Percentiles rank a stretch among this genome's conserved stretches.
These are phyloP conservation scores for Graphium colonna DNA, from an alignment of 2,888 invertebrate species.

Conservation along the genomic window DNA sequence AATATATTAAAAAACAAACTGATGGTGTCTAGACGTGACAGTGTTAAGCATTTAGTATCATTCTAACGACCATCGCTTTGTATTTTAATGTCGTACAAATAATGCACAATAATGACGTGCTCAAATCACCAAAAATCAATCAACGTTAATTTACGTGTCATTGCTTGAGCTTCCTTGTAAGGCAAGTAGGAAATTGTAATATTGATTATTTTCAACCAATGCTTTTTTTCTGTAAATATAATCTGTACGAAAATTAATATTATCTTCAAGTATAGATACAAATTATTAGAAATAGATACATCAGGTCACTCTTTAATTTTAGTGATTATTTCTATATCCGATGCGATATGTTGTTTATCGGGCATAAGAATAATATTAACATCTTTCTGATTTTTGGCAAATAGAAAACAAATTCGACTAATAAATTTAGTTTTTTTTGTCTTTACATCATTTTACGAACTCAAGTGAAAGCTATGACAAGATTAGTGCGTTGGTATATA, in stretches of 20 bases:
- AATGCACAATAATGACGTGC: slow-evolving; percentile 11
- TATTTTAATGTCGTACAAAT: slow-evolving; percentile 11
- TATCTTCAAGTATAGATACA: background rate
- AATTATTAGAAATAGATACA: background rate
- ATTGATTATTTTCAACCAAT: background rate
- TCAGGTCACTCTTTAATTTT: background rate
- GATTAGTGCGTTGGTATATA: slow-evolving; percentile 3
- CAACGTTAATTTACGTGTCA: background rate
- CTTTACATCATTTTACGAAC: background rate
- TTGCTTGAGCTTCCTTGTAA: slow-evolving; percentile 3
- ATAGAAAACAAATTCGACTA: too few relatives aligned
- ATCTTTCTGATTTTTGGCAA: too few relatives aligned
- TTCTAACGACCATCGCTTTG: slow-evolving; percentile 1
- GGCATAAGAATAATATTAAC: too few relatives aligned
- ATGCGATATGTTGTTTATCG: background rate
- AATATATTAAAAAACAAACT: slow-evolving; percentile 9
- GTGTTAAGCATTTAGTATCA: slow-evolving; percentile 1
- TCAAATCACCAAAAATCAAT: slow-evolving; percentile 11
- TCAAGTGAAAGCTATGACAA: slow-evolving; percentile 6
- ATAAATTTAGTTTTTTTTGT: too few relatives aligned
- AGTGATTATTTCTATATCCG: background rate
- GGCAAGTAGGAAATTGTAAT: background rate
- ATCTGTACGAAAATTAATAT: too few relatives aligned
- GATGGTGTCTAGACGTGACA: background rate
- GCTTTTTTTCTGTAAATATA: too few relatives aligned